phyloP scores from a whole-genome alignment of 2,797 vertebrate genomes.

The Eospalax fontanierii region DNA sequence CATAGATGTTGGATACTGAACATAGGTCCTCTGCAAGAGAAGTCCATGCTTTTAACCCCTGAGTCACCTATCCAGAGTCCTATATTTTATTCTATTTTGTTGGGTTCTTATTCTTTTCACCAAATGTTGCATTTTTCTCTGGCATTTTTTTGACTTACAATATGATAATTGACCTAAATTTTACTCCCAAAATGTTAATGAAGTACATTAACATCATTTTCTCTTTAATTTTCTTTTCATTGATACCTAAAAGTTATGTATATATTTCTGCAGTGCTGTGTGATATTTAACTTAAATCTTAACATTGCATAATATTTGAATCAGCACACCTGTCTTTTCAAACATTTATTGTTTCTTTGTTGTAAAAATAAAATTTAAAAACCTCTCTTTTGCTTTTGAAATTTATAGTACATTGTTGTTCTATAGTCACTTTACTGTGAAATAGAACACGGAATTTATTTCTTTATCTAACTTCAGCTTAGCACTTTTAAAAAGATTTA shows the following conservation, averaged over 20 bases:
- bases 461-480: not conserved
- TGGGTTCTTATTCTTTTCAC: not conserved
- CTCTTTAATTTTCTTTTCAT: not conserved
- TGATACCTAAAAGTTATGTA: not conserved
- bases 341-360: not conserved
- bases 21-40: no score
- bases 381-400: not conserved
- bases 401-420: not conserved
- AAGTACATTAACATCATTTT: no score
- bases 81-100: not conserved
- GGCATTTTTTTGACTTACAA: not conserved
- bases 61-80: no score
- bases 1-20: no score
- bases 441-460: not conserved
- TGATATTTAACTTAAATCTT: not conserved
- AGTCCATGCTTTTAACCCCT: no score
- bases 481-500: no score
- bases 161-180: not conserved
- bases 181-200: no score
- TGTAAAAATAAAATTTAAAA: not conserved
- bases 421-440: not conserved
- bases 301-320: not conserved
- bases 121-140: not conserved
- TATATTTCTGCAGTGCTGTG: no score
- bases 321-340: not conserved